Evolutionary conservation across 2,113 vertebrate genomes (phyloP), one percentile per base, ranked within the genome.

Genomic region (Spermophilus dauricus): DNA sequence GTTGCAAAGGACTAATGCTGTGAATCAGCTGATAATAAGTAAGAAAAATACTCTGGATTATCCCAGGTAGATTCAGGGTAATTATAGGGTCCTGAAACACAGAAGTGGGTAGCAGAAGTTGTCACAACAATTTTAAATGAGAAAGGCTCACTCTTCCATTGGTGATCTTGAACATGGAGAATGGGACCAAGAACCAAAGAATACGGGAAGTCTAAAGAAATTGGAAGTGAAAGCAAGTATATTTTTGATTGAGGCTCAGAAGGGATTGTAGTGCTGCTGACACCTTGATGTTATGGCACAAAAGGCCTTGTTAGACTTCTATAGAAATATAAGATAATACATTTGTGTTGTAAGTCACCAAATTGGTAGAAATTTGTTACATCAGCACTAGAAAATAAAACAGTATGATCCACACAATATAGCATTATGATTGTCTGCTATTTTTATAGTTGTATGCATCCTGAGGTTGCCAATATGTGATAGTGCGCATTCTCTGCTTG

Each of bases 391-490:
- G 30, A 89, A 89, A 30, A 2, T 28, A 72, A 61, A 32, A 24
- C 14, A 48, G 4, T 42, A 56, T 30, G 0, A 8, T 83, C 76
- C 11, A 6, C 96, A 78, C 90, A 75, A 73, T 32, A 53, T 8
- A 89, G 32, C 12, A 17, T 51, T 51, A 84, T 7, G 0, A 32
- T 42, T 37, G 28, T 34, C 48, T 37, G 28, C 2, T 88, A 22
- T 77, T 51, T 97, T 87, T 92, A 51, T 90, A 12, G 91, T 97
- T 96, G 0, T 1, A 6, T 42, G 24, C 72, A 81, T 93, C 5
- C 51, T 8, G 2, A 95, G 51, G 10, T 32, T 65, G 80, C 97
- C 87, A n/a, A 51, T 81, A 2, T 34, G 42, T 24, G 0, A 78
- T 61, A 90, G 83, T 58, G 1, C 4, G 42, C 4, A 26, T 73